Percentiles rank a stretch among this genome's conserved stretches.
Conservation (phyloP, 2,797 vertebrate species). For the Tragopan temminckii region DNA sequence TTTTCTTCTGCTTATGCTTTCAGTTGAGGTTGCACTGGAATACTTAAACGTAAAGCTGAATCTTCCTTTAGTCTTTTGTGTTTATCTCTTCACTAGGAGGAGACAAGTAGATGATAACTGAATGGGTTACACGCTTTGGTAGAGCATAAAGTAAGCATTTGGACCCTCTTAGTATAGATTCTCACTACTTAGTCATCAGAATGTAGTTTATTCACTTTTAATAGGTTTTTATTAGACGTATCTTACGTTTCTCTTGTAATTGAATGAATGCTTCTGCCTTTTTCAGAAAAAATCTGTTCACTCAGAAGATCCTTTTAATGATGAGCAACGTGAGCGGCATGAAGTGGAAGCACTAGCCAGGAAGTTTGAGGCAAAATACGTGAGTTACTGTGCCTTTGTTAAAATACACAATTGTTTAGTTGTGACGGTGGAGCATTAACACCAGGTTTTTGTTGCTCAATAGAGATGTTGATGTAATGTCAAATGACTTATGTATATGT, state of each 20-base stretch:
- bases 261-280: background rate
- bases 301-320: slow-evolving; percentile 90
- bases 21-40: background rate
- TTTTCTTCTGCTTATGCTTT: background rate
- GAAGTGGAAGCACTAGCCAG: slow-evolving; percentile 93
- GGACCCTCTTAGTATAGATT: background rate
- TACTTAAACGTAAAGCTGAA: background rate
- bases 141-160: background rate
- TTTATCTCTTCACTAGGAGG: background rate
- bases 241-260: background rate
- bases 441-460: background rate
- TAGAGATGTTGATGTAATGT: background rate
- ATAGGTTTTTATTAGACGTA: background rate
- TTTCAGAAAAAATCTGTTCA: slow-evolving; percentile 87
- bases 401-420: background rate
- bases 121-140: background rate
- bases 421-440: background rate
- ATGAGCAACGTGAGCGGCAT: slow-evolving; percentile 89
- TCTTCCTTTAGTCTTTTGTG: background rate
- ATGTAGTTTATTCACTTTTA: background rate
- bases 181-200: background rate
- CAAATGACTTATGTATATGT: background rate
- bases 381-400: slow-evolving; percentile 81
- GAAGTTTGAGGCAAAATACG: slow-evolving; percentile 98
- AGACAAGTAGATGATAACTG: background rate